Percentiles rank a stretch among this genome's conserved stretches.
These are phyloP conservation scores for Hydra vulgaris DNA, from an alignment of 30 jellyfish, hydroid and myxozoan genomes.

Conservation along the genomic window DNA sequence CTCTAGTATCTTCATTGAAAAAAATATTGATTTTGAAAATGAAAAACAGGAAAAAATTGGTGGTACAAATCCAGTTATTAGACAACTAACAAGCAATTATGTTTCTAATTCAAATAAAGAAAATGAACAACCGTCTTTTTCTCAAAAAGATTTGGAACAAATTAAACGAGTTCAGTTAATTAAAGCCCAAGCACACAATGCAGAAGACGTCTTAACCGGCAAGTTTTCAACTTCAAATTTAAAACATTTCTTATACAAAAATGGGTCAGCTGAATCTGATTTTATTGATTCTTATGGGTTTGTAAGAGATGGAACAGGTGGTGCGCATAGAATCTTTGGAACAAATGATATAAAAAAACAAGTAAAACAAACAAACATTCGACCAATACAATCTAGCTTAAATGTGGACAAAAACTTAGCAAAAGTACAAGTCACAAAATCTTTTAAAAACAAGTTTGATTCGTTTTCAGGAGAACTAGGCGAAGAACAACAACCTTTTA, in stretches of 20 bases:
- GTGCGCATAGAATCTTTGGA: neutral
- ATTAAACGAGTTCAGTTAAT: neutral
- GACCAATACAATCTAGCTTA: neutral
- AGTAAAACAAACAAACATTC: neutral
- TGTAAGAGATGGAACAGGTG: constrained; percentile 11
- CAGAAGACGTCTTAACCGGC: constrained; percentile 9
- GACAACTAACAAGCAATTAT: neutral
- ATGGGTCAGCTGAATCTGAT: neutral
- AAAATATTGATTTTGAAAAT: neutral
- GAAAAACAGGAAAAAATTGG: constrained; percentile 3
- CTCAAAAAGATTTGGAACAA: constrained; percentile 8
- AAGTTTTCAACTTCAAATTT: constrained; percentile 26
- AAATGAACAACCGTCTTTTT: neutral
- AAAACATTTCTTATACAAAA: constrained; percentile 16
- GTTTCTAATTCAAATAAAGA: neutral
- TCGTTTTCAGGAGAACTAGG: constrained; percentile 7
- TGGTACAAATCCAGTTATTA: neutral
- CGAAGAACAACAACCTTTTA: constrained; percentile 6
- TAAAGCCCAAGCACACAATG: constrained; percentile 18
- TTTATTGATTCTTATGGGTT: neutral
- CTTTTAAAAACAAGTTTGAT: neutral
- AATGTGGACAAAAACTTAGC: neutral
- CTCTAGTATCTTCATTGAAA: constrained; percentile 2
- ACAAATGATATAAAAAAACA: neutral
- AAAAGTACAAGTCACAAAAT: neutral